Base-by-base conservation (phyloP, 2,113 vertebrate species). In the Sturnira hondurensis region DNA sequence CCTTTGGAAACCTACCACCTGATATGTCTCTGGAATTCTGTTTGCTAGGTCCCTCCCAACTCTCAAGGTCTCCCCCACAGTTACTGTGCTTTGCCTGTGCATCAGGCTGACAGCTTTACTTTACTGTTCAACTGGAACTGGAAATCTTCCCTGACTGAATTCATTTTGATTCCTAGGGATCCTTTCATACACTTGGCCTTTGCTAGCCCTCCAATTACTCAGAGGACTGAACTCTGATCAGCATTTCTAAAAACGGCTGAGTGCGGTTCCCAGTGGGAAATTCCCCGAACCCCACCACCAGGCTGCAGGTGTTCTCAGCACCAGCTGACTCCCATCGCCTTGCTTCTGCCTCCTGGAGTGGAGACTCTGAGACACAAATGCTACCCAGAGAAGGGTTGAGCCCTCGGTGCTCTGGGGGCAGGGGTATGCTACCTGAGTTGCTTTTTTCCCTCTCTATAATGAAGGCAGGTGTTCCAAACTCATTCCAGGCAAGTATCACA, bases 401-500 rank as follows among this genome's bases (percentile, higher is more conserved):
- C 38, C 58, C 17, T 6, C 13, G 6, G 4, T 56, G 74, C 58
- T n/a, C 43, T 38, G 56, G 13, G n/a, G 10, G 56, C 5, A 3
- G 54, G 54, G 56, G 2, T 3, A 28, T 19, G 15, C 8, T 10
- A 63, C 13, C 80, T 52, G 17, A 70, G 24, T 45, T 36, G 9
- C 19, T 95, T 92, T 47, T 31, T 11, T 83, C 14, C 11, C 61
- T 31, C 61, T 31, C 33, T 52, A 0, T 52, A 56, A 91, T 41
- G 38, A 93, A 93, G 86, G 45, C 61, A 65, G 47, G 78, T 43
- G 31, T 91, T 65, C 19, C 31, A 91, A 63, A 58, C 28, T n/a
- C 63, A 94, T 89, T 93, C 7, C 47, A 45, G 56, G 38, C 38
- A 63, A 45, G 38, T 63, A 33, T 22, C 28, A 16, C 20, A 4